Evolutionary conservation across 2,797 vertebrate species (phyloP).

Genomic region (Babyrousa celebensis): DNA sequence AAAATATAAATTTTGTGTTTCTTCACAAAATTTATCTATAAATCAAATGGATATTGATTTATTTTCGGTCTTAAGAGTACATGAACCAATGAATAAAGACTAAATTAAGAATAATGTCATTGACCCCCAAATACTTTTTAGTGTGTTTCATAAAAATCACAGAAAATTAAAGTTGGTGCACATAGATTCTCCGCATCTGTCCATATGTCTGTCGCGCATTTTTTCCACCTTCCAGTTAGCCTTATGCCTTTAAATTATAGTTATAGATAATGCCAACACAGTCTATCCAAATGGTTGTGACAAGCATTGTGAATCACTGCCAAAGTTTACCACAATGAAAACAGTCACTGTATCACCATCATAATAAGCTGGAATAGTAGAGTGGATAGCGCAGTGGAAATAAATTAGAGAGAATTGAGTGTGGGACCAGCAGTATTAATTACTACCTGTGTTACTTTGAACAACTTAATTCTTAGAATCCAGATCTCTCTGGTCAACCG

Average conservation of each 20-base stretch:
- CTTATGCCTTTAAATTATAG: background rate
- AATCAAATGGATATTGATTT: slow-evolving; percentile 21
- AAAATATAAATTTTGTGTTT: slow-evolving; percentile 51
- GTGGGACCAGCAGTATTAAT: background rate
- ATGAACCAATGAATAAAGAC: background rate
- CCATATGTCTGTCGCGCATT: background rate
- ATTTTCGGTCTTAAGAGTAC: slow-evolving; percentile 17
- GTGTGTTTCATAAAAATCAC: slow-evolving; percentile 27
- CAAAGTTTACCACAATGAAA: slow-evolving; percentile 28
- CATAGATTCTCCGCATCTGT: background rate
- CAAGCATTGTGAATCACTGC: background rate
- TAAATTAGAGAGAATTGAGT: background rate
- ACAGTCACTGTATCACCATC: background rate
- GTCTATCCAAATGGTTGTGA: background rate
- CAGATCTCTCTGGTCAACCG: background rate
- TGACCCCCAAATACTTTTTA: background rate
- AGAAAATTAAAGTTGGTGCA: background rate
- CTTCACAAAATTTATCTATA: background rate
- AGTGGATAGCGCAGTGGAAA: background rate
- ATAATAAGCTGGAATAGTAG: background rate
- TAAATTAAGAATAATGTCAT: slow-evolving; percentile 16
- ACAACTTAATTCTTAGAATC: background rate
- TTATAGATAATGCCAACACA: background rate
- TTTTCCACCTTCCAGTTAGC: background rate
- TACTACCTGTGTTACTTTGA: background rate